phyloP scores from a whole-genome alignment of 2,888 invertebrate genomes.

The Candidula unifasciata region DNA sequence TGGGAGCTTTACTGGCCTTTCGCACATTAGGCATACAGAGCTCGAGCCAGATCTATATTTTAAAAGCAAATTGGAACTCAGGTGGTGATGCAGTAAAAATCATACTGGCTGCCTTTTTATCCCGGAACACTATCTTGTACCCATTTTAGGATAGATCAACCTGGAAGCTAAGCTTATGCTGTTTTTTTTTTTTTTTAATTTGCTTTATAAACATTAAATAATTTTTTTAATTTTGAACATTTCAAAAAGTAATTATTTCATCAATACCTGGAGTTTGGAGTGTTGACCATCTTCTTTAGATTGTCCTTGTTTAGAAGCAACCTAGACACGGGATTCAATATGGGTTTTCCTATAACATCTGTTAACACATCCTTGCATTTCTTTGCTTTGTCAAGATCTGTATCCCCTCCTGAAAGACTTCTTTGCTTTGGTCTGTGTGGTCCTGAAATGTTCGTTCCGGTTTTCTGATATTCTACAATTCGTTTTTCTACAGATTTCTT shows the following conservation, averaged over 20 bases:
- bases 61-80: no score
- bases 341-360: background rate
- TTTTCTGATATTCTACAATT: background rate
- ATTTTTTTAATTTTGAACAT: background rate
- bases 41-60: no score
- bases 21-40: no score
- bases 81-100: no score
- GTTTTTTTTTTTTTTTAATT: no score
- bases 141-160: no score
- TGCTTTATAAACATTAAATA: background rate
- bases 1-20: no score
- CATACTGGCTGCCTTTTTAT: no score
- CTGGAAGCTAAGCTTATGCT: no score
- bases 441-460: background rate
- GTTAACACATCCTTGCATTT: background rate
- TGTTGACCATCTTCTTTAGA: slow-evolving; percentile 70
- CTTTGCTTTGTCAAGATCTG: background rate
- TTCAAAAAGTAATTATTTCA: background rate
- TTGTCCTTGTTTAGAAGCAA: slow-evolving; percentile 52
- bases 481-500: slow-evolving; percentile 30
- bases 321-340: slow-evolving; percentile 4
- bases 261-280: slow-evolving; percentile 63
- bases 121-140: no score
- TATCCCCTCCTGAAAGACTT: background rate
- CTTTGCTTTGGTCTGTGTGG: background rate